A percentile compares a stretch with the other conserved stretches of the same genome.
phyloP scores from a whole-genome alignment of 2,113 vertebrate species.

The Vulpes vulpes region DNA sequence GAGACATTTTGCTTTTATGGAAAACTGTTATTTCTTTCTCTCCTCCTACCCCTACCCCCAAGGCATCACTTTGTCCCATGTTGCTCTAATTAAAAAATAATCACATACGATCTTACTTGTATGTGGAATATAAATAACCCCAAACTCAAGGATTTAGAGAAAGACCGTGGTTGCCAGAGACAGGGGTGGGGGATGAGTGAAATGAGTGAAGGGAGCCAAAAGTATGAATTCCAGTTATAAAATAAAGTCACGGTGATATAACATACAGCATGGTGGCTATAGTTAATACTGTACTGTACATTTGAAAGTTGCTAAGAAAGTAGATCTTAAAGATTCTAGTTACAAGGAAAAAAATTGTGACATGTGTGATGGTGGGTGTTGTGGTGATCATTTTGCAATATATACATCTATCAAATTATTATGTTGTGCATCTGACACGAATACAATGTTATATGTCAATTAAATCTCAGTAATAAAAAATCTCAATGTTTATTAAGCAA shows the following conservation, averaged over 20 bases:
- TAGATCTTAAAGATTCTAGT: background rate
- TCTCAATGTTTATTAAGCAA: conserved; percentile 35
- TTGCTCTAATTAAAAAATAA: background rate
- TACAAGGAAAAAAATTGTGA: background rate
- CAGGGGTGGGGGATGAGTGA: background rate
- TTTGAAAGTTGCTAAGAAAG: conserved; percentile 19
- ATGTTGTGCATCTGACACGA: background rate
- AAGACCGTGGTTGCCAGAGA: background rate
- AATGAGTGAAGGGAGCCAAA: background rate
- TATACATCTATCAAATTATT: background rate
- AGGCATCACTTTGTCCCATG: background rate
- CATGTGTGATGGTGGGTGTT: background rate
- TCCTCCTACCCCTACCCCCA: background rate
- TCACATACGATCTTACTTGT: background rate
- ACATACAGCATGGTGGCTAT: background rate
- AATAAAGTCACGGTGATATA: background rate
- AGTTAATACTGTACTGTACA: background rate
- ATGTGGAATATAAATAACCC: background rate
- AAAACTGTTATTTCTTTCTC: background rate
- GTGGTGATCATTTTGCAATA: background rate
- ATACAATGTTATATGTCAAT: background rate
- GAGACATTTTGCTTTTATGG: background rate
- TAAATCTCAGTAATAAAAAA: background rate
- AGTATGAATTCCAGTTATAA: background rate
- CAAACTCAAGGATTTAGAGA: background rate